These are phyloP conservation scores for Brachionus paranguensis DNA, from an alignment of 1,140 invertebrate genomes.

Conservation along the genomic window DNA sequence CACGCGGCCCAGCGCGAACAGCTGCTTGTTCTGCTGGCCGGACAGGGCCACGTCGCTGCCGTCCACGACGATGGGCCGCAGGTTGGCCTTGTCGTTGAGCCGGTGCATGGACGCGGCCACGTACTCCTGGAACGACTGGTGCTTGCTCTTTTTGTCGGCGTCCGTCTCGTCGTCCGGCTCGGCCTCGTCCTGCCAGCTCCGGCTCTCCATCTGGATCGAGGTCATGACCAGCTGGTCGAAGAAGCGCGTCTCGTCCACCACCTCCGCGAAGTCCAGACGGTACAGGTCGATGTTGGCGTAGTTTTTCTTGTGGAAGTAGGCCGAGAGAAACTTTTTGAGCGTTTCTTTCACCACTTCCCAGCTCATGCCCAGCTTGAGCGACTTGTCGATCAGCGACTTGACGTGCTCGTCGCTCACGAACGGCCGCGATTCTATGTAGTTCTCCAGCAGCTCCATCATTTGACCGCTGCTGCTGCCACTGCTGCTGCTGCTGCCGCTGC, in stretches of 20 bases:
- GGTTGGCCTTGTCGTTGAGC: slow-evolving; percentile 41
- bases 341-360: slow-evolving; percentile 25
- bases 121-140: slow-evolving; percentile 12
- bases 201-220: slow-evolving; percentile 5
- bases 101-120: not conserved
- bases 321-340: not conserved
- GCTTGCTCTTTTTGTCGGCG: not conserved
- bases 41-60: slow-evolving; percentile 53
- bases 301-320: not conserved
- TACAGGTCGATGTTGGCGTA: not conserved
- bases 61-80: slow-evolving; percentile 53
- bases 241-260: slow-evolving; percentile 15
- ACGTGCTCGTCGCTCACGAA: not conserved
- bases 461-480: not conserved
- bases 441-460: not conserved
- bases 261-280: not conserved
- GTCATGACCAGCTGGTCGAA: slow-evolving; percentile 13
- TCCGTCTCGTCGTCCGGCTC: not conserved
- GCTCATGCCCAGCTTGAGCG: not conserved
- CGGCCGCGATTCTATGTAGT: not conserved
- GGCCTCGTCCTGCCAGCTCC: not conserved
- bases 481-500: not conserved
- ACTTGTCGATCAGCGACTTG: slow-evolving; percentile 3
- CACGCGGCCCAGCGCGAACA: not conserved
- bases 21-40: not conserved